phyloP scores from a whole-genome alignment of 2,888 invertebrate genomes.

The Agonum fuliginosum region DNA sequence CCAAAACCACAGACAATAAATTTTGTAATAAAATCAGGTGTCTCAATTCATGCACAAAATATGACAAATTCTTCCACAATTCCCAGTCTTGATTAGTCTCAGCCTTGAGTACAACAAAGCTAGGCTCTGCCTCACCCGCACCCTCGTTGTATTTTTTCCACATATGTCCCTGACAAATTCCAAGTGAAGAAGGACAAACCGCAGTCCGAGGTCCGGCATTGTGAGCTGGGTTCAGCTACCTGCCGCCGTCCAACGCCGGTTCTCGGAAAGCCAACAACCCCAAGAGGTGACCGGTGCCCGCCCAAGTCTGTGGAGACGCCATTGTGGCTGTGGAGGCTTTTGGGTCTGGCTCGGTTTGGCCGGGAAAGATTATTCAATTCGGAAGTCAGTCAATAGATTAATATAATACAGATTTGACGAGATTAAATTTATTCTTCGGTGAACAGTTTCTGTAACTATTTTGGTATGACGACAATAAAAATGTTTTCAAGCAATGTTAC shows the following conservation, averaged over 20 bases:
- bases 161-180: constrained; percentile 37
- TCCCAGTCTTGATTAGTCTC: background rate
- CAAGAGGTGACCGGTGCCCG: background rate
- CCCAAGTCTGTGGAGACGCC: background rate
- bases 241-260: background rate
- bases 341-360: background rate
- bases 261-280: constrained; percentile 55
- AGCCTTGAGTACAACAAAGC: background rate
- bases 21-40: too few relatives aligned
- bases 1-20: too few relatives aligned
- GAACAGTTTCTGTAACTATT: too few relatives aligned
- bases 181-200: constrained; percentile 22
- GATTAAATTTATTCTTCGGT: too few relatives aligned
- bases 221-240: constrained; percentile 46
- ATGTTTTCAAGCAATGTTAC: too few relatives aligned
- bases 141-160: background rate
- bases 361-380: too few relatives aligned
- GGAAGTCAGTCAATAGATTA: too few relatives aligned
- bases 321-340: background rate
- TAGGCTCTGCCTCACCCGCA: too few relatives aligned
- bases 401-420: too few relatives aligned
- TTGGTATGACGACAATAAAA: too few relatives aligned
- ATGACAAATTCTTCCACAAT: background rate
- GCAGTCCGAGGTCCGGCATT: constrained; percentile 12
- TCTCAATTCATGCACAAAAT: background rate